Conservation (phyloP, 2,113 vertebrate genomes). For the Chaenogobius annularis region DNA sequence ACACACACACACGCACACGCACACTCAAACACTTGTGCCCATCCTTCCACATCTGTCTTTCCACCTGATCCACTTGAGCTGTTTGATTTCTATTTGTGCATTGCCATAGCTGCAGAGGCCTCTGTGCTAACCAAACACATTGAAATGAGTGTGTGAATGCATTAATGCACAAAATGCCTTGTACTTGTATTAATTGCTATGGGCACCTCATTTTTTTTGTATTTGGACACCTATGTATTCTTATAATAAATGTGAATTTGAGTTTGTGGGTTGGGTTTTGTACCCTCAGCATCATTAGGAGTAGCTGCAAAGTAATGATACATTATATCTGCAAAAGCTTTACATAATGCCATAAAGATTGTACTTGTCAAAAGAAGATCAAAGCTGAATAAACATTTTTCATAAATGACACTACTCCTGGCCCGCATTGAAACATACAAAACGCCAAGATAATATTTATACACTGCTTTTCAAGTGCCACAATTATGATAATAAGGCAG, state of each 20-base stretch:
- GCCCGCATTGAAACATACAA: neutral
- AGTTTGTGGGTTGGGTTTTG: neutral
- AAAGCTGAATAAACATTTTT: neutral
- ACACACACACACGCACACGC: slow-evolving; percentile 9
- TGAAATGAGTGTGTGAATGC: slow-evolving; percentile 36
- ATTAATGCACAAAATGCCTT: slow-evolving; percentile 39
- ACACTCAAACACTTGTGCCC: slow-evolving; percentile 23
- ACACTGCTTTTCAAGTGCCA: neutral
- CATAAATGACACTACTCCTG: neutral
- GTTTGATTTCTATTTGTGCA: slow-evolving; percentile 70
- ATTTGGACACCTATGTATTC: neutral
- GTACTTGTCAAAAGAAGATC: neutral
- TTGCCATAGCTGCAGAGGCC: slow-evolving; percentile 67
- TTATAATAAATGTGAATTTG: neutral
- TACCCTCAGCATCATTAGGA: neutral
- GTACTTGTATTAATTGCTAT: slow-evolving; percentile 8
- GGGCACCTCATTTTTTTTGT: neutral
- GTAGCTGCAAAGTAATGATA: neutral
- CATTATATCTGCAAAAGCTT: neutral
- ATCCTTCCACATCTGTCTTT: slow-evolving; percentile 26
- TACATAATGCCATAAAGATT: neutral
- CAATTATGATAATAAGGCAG: neutral
- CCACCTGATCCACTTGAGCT: slow-evolving; percentile 37
- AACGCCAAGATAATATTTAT: neutral
- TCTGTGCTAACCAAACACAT: slow-evolving; percentile 23